Conservation (phyloP, 2,797 vertebrate genomes). For the Betta splendens region DNA sequence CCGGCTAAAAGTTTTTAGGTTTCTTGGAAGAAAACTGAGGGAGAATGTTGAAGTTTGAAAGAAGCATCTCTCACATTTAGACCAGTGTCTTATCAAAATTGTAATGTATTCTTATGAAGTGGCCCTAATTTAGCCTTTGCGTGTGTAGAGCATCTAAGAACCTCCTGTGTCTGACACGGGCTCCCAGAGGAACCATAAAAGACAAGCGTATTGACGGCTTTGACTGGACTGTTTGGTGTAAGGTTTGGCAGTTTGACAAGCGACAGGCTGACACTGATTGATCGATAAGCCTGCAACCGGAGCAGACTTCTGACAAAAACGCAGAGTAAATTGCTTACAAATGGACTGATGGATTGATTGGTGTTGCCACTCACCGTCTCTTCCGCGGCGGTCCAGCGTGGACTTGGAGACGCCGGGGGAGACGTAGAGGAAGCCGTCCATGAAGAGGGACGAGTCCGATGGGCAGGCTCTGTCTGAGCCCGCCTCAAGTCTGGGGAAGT, state of each 20-base stretch:
- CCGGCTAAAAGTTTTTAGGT: slow-evolving; percentile 75
- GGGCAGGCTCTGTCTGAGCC: slow-evolving; percentile 75
- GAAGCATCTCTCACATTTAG: slow-evolving; percentile 16
- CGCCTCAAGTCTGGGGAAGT: slow-evolving; percentile 86
- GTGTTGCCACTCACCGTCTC: slow-evolving; percentile 85
- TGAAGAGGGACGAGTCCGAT: slow-evolving; percentile 83
- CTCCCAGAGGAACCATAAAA: slow-evolving; percentile 45
- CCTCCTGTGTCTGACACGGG: slow-evolving; percentile 44
- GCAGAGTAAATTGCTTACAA: slow-evolving; percentile 55
- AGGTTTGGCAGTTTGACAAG: slow-evolving; percentile 65
- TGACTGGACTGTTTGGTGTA: slow-evolving; percentile 59
- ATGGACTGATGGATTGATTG: slow-evolving; percentile 60
- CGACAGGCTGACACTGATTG: slow-evolving; percentile 68
- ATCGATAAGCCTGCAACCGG: slow-evolving; percentile 65
- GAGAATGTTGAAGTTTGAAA: slow-evolving; percentile 23
- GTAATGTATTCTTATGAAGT: slow-evolving; percentile 4
- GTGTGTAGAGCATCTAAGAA: slow-evolving; percentile 14
- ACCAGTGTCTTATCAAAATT: not conserved
- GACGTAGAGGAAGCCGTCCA: slow-evolving; percentile 93
- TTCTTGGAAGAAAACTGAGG: slow-evolving; percentile 54
- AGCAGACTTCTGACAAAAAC: slow-evolving; percentile 62
- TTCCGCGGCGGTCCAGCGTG: slow-evolving; percentile 84
- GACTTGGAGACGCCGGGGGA: slow-evolving; percentile 79
- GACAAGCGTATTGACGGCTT: slow-evolving; percentile 65
- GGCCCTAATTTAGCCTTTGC: slow-evolving; percentile 17